Evolutionary conservation across 2,888 invertebrate species (phyloP), one percentile per base, ranked within the genome.

Genomic region (Aproaerema taeniolella): DNA sequence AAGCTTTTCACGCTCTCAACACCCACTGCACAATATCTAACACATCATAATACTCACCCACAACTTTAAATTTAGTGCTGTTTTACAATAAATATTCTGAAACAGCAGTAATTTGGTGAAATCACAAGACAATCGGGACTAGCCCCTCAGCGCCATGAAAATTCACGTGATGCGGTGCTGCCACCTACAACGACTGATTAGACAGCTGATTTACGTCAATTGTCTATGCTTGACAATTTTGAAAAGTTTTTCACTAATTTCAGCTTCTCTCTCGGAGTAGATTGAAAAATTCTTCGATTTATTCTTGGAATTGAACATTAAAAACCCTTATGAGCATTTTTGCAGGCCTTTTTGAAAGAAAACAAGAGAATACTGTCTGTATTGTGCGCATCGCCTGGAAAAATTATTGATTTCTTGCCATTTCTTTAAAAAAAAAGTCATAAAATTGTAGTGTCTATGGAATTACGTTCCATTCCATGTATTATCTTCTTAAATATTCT

Each of bases 111-210:
- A 77, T 79, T 82, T 76, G 76, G 74, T 72, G 81, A 81, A 87
- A 87, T 86, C 87, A 87, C 87, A 86, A 86, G 87, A 87, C 87
- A 80, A 79, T 74, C 80, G 87, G 85, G 83, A 71, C 82, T 77
- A 82, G 82, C 83, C 87, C 87, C 79, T 81, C 80, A 80, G 73
- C 83, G 88, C 88, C 87, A 83, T 88, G 85, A 88, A 86, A 86
- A 88, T 88, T 89, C 89, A 89, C 89, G 89, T 89, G 89, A 89
- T 83, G 82, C 87, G 64, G 87, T 88, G 87, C 86, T 88, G 87
- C 88, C 85, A 87, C 77, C 88, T 88, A 80, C 72, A 77, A 79
- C 67, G 57, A 77, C 73, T 77, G 65, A 68, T 65, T 59, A 61
- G 78, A 85, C 87, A 87, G 87, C 87, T 87, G 87, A 87, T 87